phyloP scores from a whole-genome alignment of 2,888 invertebrate genomes.

The Chouioia cunea region DNA sequence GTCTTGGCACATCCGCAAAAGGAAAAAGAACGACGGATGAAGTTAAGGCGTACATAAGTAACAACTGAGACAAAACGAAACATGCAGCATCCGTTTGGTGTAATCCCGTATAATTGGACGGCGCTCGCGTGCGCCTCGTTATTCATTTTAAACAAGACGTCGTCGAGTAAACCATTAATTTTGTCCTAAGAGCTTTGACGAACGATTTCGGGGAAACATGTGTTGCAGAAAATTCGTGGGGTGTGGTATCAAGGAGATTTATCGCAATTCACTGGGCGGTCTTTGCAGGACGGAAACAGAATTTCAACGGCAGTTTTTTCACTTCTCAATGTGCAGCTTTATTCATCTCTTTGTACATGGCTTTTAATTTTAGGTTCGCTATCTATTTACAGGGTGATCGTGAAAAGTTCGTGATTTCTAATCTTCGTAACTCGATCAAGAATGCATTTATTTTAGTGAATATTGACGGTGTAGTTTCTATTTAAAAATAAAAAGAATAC shows the following conservation, averaged over 20 bases:
- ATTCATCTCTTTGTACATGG: slow-evolving; percentile 43
- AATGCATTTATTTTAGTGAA: too few species aligned
- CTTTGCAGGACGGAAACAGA: slow-evolving; percentile 20
- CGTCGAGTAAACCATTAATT: slow-evolving; percentile 58
- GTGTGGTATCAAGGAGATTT: slow-evolving; percentile 24
- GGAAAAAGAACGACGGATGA: background rate
- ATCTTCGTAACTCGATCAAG: too few species aligned
- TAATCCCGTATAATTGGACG: slow-evolving; percentile 36
- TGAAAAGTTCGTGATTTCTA: too few species aligned
- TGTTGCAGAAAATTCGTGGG: slow-evolving; percentile 35
- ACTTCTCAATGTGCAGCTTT: slow-evolving; percentile 27
- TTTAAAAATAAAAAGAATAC: too few species aligned
- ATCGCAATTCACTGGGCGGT: slow-evolving; percentile 22
- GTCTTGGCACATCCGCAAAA: background rate
- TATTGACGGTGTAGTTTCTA: too few species aligned
- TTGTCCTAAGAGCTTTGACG: slow-evolving; percentile 58
- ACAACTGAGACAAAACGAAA: background rate
- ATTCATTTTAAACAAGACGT: slow-evolving; percentile 63
- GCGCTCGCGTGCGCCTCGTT: slow-evolving; percentile 49
- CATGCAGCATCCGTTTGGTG: slow-evolving; percentile 29
- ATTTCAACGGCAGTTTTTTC: slow-evolving; percentile 23
- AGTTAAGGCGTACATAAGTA: background rate
- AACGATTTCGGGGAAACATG: slow-evolving; percentile 59
- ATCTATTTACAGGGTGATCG: too few species aligned
- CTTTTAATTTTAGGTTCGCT: background rate